Conservation (phyloP, 2,797 vertebrate genomes). For the Pogoniulus pusillus region DNA sequence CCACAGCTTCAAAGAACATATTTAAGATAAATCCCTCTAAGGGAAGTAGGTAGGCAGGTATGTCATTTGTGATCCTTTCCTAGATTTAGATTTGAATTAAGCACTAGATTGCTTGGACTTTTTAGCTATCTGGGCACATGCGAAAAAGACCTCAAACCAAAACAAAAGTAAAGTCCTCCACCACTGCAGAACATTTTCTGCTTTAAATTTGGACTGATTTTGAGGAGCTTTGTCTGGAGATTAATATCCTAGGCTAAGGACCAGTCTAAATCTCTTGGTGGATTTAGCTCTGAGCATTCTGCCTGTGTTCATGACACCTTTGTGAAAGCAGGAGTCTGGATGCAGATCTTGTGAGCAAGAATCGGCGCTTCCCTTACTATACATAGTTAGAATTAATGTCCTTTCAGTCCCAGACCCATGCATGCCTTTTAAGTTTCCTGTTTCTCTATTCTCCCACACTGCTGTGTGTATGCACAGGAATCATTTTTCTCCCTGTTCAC, state of each 20-base stretch:
- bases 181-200: neutral
- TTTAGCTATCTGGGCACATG: neutral
- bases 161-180: neutral
- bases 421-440: neutral
- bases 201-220: neutral
- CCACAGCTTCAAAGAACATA: neutral
- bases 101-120: neutral
- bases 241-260: neutral
- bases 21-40: neutral
- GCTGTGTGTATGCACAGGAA: neutral
- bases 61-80: neutral
- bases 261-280: neutral
- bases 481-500: neutral
- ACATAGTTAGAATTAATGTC: neutral
- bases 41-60: neutral
- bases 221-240: neutral
- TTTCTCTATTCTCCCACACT: neutral
- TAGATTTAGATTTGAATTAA: neutral
- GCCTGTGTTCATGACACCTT: neutral
- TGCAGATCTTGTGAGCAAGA: neutral
- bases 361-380: neutral
- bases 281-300: neutral
- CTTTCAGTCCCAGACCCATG: neutral
- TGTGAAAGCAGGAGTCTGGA: neutral
- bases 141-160: neutral